A percentile compares a stretch with the other conserved stretches of the same genome.
These are phyloP conservation scores for Tetropium fuscum DNA, from an alignment of 2,888 invertebrate species.

Conservation along the genomic window DNA sequence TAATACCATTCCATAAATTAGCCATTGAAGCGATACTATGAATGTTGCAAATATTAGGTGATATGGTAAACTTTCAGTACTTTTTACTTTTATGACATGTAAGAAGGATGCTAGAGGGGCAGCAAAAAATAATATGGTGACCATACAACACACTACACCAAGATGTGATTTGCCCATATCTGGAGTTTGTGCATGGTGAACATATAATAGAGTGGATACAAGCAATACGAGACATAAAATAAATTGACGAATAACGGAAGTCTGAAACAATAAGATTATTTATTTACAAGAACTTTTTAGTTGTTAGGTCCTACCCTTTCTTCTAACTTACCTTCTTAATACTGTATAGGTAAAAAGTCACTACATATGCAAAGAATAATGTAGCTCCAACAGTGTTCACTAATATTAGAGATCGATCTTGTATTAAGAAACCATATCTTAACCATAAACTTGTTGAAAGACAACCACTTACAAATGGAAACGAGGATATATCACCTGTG, in stretches of 20 bases:
- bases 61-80: constrained; percentile 88
- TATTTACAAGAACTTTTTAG: too few species aligned
- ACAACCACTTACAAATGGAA: constrained; percentile 83
- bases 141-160: constrained; percentile 77
- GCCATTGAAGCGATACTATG: constrained; percentile 86
- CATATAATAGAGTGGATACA: constrained; percentile 71
- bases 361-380: constrained; percentile 77
- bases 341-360: constrained; percentile 80
- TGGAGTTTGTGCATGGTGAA: constrained; percentile 69
- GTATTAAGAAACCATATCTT: constrained; percentile 80
- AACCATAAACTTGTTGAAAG: constrained; percentile 85
- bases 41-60: constrained; percentile 88
- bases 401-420: constrained; percentile 77
- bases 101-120: constrained; percentile 84
- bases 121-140: constrained; percentile 85
- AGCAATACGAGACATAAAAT: constrained; percentile 69
- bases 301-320: too few species aligned
- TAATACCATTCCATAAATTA: constrained; percentile 83
- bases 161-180: constrained; percentile 70
- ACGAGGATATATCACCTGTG: constrained; percentile 80
- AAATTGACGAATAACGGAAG: constrained; percentile 73
- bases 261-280: too few species aligned
- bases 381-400: constrained; percentile 82
- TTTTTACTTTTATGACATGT: constrained; percentile 84
- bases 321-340: constrained; percentile 72